Base-by-base conservation (phyloP, 2,888 invertebrate genomes). In the Cheilosia impressa region DNA sequence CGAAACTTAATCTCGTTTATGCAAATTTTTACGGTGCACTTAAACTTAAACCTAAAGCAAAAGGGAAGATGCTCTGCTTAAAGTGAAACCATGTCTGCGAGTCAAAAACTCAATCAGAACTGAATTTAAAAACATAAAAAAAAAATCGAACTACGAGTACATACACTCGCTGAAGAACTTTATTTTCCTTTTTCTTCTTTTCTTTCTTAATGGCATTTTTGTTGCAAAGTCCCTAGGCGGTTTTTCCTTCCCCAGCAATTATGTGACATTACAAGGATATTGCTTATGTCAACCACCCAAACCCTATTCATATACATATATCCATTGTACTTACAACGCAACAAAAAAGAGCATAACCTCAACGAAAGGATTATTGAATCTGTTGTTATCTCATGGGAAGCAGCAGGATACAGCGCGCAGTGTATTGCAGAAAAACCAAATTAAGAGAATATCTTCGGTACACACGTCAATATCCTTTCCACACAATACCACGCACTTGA, bases 301-400 rank as follows among this genome's bases (percentile, higher is more conserved):
- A 38, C 24, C 50, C 17, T 6, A 10, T 19, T 43, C 17, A 41
- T 55, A 22, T 13, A 19, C 17, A 17, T 3, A 13, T 31, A 31
- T 31, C 31, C 9, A 31, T 31, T 31, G 27, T 27, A 31, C 31
- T 31, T 31, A 15, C 15, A 17, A 17, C 1, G 6, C 2, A n/a
- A 45, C 13, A 63, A 5, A 47, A 22, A 27, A 27, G 6, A 52
- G 31, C 43, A 17, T 5, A 38, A 47, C 47, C 75, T 57, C 31
- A 66, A 45, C 27, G 50, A 31, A 63, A 43, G 69, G 66, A 75
- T 85, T 85, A 85, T 81, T 76, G 80, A 85, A 81, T 76, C 69
- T 58, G 45, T 63, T 75, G 76, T 81, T 85, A 85, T 85, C 85
- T 71, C 62, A 27, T 55, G 62, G 43, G 27, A 76, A 76, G 34